Base-by-base conservation (phyloP, 2,888 invertebrate genomes). In the Hybos culiciformis region DNA sequence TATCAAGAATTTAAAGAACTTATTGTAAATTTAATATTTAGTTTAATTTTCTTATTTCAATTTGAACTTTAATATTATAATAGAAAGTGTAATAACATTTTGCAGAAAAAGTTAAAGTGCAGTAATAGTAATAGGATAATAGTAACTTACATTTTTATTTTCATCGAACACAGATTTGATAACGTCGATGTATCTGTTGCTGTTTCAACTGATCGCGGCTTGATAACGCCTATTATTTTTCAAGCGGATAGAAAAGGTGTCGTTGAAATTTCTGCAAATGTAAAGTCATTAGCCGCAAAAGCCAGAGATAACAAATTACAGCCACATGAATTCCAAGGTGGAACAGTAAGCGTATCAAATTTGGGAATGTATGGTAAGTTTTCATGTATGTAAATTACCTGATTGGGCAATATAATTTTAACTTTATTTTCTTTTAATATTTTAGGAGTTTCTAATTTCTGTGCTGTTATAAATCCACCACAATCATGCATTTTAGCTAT, bases 171-270 rank as follows among this genome's bases (percentile, higher is more conserved):
- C 57, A 88, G 88, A 59, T 91, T 81, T 60, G 78, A 81, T 39
- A 80, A 82, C 55, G 96, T 96, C 9, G 98, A 99, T 64, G 84
- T 99, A 2, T 90, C 87, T 56, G 88, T 99, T 45, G 97, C 98
- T 2, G 98, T 99, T 5, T 88, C 91, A 46, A 97, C 97, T 1
- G 88, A 91, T 5, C 75, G 77, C 48, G 98, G 98, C 1, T 74
- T 98, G 9, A 94, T 98, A 47, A 98, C 98, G 2, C 98, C 98
- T 2, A 97, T 98, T 52, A 76, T 98, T 12, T 87, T 86, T 64
- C 77, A 78, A 58, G 94, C 93, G 1, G 90, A 97, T 60, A 76
- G 78, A 34, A 91, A 92, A 66, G 94, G 94, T 15, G 70, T 96
- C 43, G 69, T 82, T 34, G 78, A 84, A 52, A 93, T 97, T 50